Base-by-base conservation (phyloP, 2,113 vertebrate genomes). In the Hydrolagus affinis region DNA sequence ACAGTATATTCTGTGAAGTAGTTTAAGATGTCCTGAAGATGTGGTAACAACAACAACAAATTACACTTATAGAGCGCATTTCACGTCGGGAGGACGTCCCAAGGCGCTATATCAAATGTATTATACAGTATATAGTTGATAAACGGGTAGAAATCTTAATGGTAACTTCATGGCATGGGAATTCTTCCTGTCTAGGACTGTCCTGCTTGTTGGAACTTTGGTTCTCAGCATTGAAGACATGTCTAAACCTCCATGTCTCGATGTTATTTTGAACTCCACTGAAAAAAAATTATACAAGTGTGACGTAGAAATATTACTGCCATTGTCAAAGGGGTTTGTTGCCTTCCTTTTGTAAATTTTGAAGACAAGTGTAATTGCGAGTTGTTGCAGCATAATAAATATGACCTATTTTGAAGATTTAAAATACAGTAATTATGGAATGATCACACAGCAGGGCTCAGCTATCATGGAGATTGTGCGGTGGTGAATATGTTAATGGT, bases 391-490 rank as follows among this genome's bases (percentile, higher is more conserved):
- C 66, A 75, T 75, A 66, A 83, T 83, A 83, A 83, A 83, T 83
- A 66, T 66, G 78, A 83, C 66, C 60, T 32, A 32, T 83, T 83
- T 66, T 30, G 77, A 64, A 83, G 78, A 32, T 83, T 68, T 83
- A 32, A 83, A 83, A 83, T 32, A 66, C 28, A 32, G 14, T 83
- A 83, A 83, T 83, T 83, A 83, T 83, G 66, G 25, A 83, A 9
- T 64, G 62, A 83, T 83, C 78, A 68, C 25, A 83, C 60, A 66
- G 62, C 66, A 64, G 15, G 30, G 59, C 32, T 25, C 30, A 83
- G 66, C 78, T 32, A 68, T 83, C 25, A 21, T 28, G 66, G 21
- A 62, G 28, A 64, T 11, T 32, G 30, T 64, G 59, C 25, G 32
- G 44, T 44, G 44, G 44, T 44, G 44, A 44, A 44, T 44, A 44